Conservation (phyloP, 2,113 vertebrate genomes). For the Pseudorectes ferrugineus region DNA sequence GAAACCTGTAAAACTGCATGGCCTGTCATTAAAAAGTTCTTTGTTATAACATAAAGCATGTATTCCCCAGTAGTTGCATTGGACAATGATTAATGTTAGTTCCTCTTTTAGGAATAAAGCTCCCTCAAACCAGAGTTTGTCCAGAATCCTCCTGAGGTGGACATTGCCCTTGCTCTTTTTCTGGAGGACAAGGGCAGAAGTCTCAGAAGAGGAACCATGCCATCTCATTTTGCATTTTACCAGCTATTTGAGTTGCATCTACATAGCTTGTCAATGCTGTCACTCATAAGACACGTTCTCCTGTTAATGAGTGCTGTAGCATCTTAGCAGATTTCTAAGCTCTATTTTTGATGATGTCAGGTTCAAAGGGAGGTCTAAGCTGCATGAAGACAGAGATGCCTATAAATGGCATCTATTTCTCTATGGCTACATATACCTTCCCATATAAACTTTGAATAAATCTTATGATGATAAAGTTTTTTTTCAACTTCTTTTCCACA, state of each 20-base stretch:
- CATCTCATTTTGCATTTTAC: background rate
- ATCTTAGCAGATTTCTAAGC: background rate
- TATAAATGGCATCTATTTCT: background rate
- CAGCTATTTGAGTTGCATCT: background rate
- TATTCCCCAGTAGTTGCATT: background rate
- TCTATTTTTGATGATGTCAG: background rate
- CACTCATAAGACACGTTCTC: background rate
- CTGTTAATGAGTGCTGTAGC: background rate
- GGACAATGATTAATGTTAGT: no score
- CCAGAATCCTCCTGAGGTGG: background rate
- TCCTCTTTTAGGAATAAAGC: background rate
- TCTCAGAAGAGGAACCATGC: background rate
- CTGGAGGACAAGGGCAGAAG: background rate
- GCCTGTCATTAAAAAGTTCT: background rate
- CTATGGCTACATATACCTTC: background rate
- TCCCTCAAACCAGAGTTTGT: background rate
- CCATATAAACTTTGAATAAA: fast-evolving
- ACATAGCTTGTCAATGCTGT: background rate
- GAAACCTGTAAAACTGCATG: background rate
- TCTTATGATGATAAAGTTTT: background rate
- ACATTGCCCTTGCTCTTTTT: fast-evolving
- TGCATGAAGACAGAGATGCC: background rate
- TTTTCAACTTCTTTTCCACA: background rate
- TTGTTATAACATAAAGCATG: background rate
- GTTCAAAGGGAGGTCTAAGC: background rate